Evolutionary conservation across 2,113 vertebrate genomes (phyloP).

Genomic region (Numenius arquata): DNA sequence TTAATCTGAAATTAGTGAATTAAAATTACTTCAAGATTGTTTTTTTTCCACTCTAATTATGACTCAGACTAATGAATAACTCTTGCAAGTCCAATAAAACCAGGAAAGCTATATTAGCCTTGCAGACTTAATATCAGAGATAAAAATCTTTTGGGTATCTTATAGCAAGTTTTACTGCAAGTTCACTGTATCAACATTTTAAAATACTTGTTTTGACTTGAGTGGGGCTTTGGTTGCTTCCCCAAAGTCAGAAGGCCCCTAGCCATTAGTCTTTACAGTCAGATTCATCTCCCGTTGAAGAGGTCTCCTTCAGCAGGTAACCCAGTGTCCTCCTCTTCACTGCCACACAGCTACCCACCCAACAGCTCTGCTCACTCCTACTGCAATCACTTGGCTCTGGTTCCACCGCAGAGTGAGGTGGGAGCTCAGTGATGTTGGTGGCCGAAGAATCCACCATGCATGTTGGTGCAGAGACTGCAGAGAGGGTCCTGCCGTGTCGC

Average conservation of each 20-base stretch:
- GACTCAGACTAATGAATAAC: background rate
- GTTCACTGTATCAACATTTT: background rate
- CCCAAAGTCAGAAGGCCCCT: background rate
- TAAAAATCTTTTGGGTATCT: background rate
- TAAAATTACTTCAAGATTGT: background rate
- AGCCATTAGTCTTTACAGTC: background rate
- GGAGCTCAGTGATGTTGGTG: background rate
- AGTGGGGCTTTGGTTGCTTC: background rate
- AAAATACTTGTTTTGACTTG: background rate
- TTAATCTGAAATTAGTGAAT: background rate
- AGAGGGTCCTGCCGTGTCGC: background rate
- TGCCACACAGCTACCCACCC: background rate
- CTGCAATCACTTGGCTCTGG: background rate
- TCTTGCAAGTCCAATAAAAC: background rate
- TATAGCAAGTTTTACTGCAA: background rate
- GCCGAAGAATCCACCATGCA: background rate
- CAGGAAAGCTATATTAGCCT: background rate
- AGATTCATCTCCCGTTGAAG: background rate
- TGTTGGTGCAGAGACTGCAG: accelerated
- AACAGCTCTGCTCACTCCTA: background rate
- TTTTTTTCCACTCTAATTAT: background rate
- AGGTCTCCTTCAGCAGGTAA: background rate
- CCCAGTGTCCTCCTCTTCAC: background rate
- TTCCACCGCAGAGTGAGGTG: background rate
- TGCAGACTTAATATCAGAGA: background rate